Evolutionary conservation across 2,888 invertebrate species (phyloP).

Genomic region (Himalopsyche anomala): DNA sequence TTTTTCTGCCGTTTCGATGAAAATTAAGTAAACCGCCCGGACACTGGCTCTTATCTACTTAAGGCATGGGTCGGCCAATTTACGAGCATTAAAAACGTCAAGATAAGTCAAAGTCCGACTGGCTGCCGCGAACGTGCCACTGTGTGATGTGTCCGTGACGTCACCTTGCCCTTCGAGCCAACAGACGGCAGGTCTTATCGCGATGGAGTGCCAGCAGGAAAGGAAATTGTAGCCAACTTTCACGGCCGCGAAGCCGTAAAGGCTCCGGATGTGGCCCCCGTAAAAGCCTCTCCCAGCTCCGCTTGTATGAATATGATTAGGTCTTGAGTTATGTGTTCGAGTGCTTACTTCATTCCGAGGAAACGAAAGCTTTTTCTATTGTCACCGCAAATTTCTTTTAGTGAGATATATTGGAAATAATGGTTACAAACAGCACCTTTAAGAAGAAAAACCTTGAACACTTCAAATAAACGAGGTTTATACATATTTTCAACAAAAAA

Average conservation of each 20-base stretch:
- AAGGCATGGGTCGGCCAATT: conserved; percentile 59
- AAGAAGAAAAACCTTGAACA: no score
- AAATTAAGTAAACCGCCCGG: conserved; percentile 55
- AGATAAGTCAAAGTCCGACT: conserved; percentile 50
- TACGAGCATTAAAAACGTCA: conserved; percentile 60
- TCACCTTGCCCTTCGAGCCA: conserved; percentile 59
- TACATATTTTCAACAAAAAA: no score
- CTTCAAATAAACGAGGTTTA: no score
- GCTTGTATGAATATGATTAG: conserved; percentile 40
- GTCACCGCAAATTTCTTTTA: not conserved
- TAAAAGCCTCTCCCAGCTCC: conserved; percentile 22
- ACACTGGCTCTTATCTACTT: conserved; percentile 62
- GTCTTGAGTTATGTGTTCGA: conserved; percentile 29
- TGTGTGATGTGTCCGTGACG: conserved; percentile 47
- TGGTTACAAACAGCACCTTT: not conserved
- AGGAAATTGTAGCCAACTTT: conserved; percentile 62
- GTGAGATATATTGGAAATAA: not conserved
- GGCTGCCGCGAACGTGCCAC: conserved; percentile 17
- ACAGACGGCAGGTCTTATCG: conserved; percentile 54
- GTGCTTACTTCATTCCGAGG: not conserved
- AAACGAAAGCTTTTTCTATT: conserved; percentile 21
- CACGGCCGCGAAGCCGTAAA: conserved; percentile 57
- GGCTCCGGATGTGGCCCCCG: conserved; percentile 35
- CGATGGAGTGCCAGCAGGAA: conserved; percentile 54
- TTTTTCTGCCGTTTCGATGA: conserved; percentile 12